Conservation (phyloP, 2,113 vertebrate species). For the Corythornis vintsioides region DNA sequence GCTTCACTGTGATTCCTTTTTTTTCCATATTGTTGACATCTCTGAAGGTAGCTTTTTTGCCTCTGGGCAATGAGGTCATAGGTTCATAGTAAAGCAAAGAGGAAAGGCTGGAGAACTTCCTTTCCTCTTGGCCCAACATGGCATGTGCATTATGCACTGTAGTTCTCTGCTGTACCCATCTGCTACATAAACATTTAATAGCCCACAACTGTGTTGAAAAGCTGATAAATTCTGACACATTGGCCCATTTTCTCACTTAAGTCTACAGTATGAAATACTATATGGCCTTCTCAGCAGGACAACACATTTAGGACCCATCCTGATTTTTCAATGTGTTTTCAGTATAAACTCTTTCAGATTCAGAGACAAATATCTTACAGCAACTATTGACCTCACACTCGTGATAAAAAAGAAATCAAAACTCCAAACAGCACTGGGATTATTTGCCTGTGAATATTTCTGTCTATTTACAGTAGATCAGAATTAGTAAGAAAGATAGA, state of each 20-base stretch:
- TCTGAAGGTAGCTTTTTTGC: constrained; percentile 63
- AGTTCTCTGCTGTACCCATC: constrained; percentile 49
- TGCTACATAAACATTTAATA: constrained; percentile 69
- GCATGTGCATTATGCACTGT: neutral
- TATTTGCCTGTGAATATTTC: constrained; percentile 84
- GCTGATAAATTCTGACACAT: constrained; percentile 61
- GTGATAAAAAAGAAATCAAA: neutral
- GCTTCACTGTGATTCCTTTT: constrained; percentile 10
- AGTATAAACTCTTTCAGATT: neutral
- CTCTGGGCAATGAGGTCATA: constrained; percentile 32
- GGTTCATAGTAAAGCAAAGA: constrained; percentile 41
- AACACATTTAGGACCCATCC: neutral
- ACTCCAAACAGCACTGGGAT: constrained; percentile 73
- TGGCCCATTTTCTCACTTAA: constrained; percentile 30
- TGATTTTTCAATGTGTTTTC: constrained; percentile 9
- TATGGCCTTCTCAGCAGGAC: neutral
- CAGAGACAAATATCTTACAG: constrained; percentile 21
- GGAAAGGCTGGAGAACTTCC: constrained; percentile 41
- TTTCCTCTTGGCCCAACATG: constrained; percentile 37
- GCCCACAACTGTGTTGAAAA: constrained; percentile 54
- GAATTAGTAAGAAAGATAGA: constrained; percentile 79
- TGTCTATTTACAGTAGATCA: constrained; percentile 79
- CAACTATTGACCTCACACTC: constrained; percentile 46
- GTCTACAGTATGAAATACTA: neutral
- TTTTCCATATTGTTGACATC: constrained; percentile 32